A percentile compares a stretch with the other conserved stretches of the same genome.
These are phyloP conservation scores for Gallinago paraguaiae DNA, from an alignment of 2,113 vertebrate genomes.

Conservation along the genomic window DNA sequence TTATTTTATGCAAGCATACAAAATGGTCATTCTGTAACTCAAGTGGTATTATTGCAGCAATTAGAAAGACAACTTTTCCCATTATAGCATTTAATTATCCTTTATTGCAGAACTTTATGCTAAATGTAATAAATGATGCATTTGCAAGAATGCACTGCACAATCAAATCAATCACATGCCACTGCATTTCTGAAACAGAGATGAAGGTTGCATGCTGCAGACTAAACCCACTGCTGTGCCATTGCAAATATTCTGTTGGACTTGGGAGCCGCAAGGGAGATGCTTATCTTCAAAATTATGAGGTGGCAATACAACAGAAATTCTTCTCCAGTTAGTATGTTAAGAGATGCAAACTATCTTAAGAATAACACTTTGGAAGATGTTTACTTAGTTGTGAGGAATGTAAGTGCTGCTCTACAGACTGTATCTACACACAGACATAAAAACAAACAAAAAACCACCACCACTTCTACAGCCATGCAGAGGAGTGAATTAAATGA, in stretches of 20 bases:
- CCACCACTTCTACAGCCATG: not conserved
- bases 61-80: not conserved
- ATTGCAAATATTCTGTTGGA: not conserved
- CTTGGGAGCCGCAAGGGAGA: not conserved
- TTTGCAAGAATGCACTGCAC: not conserved
- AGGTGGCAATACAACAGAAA: not conserved
- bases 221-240: not conserved
- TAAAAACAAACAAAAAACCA: not conserved
- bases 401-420: not conserved
- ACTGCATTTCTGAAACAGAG: not conserved
- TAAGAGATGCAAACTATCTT: not conserved
- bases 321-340: not conserved
- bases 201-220: not conserved
- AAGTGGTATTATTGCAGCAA: not conserved
- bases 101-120: not conserved
- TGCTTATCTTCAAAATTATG: not conserved
- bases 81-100: not conserved
- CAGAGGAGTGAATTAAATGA: not conserved
- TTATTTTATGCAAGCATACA: not conserved
- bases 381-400: not conserved
- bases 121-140: not conserved
- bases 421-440: not conserved
- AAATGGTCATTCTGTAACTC: not conserved
- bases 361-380: not conserved
- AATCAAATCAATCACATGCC: not conserved